A percentile compares a stretch with the other conserved stretches of the same genome.
Conservation (phyloP, 2,888 invertebrate genomes). For the Brenthis hecate region DNA sequence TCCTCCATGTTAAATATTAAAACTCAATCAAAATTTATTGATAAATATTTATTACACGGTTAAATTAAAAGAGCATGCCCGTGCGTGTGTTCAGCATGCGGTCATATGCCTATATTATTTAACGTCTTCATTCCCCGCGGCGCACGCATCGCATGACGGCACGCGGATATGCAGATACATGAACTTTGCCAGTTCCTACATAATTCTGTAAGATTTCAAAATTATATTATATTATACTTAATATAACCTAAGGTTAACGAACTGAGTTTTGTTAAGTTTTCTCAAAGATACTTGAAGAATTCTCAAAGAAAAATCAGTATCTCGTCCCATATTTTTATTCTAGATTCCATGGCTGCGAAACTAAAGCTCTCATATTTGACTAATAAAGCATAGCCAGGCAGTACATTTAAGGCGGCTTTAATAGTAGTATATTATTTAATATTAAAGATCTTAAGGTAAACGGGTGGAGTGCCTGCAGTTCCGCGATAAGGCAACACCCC, state of each 20-base stretch:
- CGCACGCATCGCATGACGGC: slow-evolving; percentile 75
- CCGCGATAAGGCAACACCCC: slow-evolving; percentile 75
- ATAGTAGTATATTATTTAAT: slow-evolving; percentile 80
- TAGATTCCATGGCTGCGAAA: neutral
- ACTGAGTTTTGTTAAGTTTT: no score
- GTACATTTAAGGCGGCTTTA: slow-evolving; percentile 68
- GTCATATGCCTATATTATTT: slow-evolving; percentile 79
- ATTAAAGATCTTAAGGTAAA: slow-evolving; percentile 82
- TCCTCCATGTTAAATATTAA: slow-evolving; percentile 11
- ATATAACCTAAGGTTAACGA: neutral
- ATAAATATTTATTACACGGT: slow-evolving; percentile 36
- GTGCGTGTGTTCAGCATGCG: slow-evolving; percentile 69
- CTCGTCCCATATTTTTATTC: neutral
- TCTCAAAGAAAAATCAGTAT: neutral
- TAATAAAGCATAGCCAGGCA: slow-evolving; percentile 61
- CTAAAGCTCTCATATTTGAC: slow-evolving; percentile 22
- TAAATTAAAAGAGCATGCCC: slow-evolving; percentile 49
- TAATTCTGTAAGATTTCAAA: slow-evolving; percentile 37
- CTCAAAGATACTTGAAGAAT: no score
- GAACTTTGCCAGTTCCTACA: slow-evolving; percentile 48
- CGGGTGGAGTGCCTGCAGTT: slow-evolving; percentile 79
- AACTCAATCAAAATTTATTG: slow-evolving; percentile 36
- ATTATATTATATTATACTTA: slow-evolving; percentile 29
- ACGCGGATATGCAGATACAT: slow-evolving; percentile 70
- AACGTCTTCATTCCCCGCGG: slow-evolving; percentile 80